These are phyloP conservation scores for Orientallactaga bullata DNA, from an alignment of 2,113 vertebrate genomes.

Conservation along the genomic window DNA sequence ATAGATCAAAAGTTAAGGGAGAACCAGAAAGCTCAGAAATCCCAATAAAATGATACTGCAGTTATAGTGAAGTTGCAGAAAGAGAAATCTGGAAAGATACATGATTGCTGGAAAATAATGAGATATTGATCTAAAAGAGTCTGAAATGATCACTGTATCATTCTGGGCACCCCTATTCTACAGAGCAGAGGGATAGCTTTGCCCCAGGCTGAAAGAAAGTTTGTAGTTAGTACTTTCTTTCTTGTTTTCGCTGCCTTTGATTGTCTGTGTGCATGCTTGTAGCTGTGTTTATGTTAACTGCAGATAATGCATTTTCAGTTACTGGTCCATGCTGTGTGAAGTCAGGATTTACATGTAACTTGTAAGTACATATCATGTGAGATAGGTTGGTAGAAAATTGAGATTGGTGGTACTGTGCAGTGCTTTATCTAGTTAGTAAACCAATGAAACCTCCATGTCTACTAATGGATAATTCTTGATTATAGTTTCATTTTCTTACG, in stretches of 20 bases:
- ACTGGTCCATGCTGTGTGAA: background rate
- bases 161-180: background rate
- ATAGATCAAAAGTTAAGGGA: constrained; percentile 58
- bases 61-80: background rate
- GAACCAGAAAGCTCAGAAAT: constrained; percentile 32
- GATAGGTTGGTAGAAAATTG: background rate
- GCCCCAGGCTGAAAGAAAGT: background rate
- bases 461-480: background rate
- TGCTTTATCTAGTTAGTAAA: background rate
- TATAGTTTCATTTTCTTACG: background rate
- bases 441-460: background rate
- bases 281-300: background rate
- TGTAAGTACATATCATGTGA: background rate
- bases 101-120: constrained; percentile 43
- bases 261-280: background rate
- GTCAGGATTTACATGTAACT: background rate
- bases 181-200: background rate
- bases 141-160: constrained; percentile 15
- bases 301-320: background rate
- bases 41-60: constrained; percentile 33
- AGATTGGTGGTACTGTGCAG: background rate
- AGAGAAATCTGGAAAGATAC: background rate
- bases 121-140: constrained; percentile 44
- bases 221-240: background rate
- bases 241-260: background rate